Evolutionary conservation across 2,888 invertebrate species (phyloP).

Genomic region (Nudaria mundana): DNA sequence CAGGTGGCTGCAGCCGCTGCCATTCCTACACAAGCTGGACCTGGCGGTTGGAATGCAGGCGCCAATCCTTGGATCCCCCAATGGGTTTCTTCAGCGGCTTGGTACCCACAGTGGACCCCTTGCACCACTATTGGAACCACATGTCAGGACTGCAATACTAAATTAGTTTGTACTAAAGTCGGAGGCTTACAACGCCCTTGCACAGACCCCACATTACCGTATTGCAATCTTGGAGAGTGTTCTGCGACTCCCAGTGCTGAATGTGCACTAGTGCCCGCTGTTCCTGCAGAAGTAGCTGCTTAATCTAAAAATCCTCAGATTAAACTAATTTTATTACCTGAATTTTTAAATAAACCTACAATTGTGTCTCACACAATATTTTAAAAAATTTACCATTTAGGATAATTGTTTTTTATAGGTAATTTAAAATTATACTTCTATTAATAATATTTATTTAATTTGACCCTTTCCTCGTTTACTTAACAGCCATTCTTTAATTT

Average conservation of each 20-base stretch:
- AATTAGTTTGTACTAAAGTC: conserved; percentile 61
- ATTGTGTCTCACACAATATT: not conserved
- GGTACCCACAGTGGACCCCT: conserved; percentile 64
- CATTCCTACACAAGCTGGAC: conserved; percentile 27
- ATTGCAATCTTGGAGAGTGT: conserved; percentile 72
- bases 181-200: conserved; percentile 61
- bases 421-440: too few species aligned
- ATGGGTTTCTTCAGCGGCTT: conserved; percentile 62
- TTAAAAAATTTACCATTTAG: too few species aligned
- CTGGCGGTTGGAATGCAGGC: conserved; percentile 27
- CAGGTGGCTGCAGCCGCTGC: conserved; percentile 50
- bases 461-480: too few species aligned
- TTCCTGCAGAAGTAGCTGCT: conserved; percentile 20
- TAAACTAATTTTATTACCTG: not conserved
- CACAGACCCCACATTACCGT: conserved; percentile 61
- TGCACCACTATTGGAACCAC: conserved; percentile 56
- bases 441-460: too few species aligned
- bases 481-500: too few species aligned
- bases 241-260: conserved; percentile 65
- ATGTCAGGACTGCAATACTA: conserved; percentile 64
- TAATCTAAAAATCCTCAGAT: too few species aligned
- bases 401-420: too few species aligned
- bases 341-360: not conserved
- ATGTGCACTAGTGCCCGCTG: conserved; percentile 44
- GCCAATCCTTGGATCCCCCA: conserved; percentile 66